Evolutionary conservation across 2,797 vertebrate species (phyloP), one percentile per base, ranked within the genome.

Genomic region (Euthynnus affinis): DNA sequence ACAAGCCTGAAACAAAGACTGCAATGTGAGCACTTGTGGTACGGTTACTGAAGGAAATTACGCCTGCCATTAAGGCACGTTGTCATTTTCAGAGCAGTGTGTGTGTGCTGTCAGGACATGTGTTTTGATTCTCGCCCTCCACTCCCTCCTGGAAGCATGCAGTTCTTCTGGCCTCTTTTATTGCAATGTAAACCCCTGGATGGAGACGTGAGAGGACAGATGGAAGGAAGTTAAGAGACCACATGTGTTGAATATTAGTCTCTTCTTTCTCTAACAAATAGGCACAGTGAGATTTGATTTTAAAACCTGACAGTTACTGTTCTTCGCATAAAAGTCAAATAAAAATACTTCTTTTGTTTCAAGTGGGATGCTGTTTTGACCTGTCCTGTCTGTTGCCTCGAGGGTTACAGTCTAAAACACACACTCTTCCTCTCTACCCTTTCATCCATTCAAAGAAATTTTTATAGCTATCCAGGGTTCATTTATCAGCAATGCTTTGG

Each of bases 161-260:
- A 67, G 72, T 85, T 87, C 72, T 70, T 91, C 81, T 88, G 80
- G 90, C 76, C 81, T 70, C 59, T 86, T 86, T 91, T 89, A 90
- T 88, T 90, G 89, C 85, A 82, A 76, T 66, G 81, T 90, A 89
- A 93, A 92, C 57, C 88, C 86, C 83, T 83, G 83, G 82, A 92
- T 87, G 84, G 80, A 88, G 76, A 89, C 66, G 40, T 72, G 42
- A 68, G 77, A 78, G 48, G 73, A 89, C 53, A 74, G 53, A 80
- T 74, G 61, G 66, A 76, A 78, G 68, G 49, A 77, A 67, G 65
- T 63, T 37, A 60, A 82, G 40, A 81, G 65, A 78, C 69, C 85
- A 91, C 93, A 94, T 90, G 83, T 93, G 93, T 90, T 81, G 83
- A 85, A 88, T 80, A 92, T 94, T 93, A 92, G 82, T 48, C 65